Percentiles rank a stretch among this genome's conserved stretches.
Evolutionary conservation across 92 coral and sea anemone species (phyloP).

Genomic region (Heliopora coerulea): DNA sequence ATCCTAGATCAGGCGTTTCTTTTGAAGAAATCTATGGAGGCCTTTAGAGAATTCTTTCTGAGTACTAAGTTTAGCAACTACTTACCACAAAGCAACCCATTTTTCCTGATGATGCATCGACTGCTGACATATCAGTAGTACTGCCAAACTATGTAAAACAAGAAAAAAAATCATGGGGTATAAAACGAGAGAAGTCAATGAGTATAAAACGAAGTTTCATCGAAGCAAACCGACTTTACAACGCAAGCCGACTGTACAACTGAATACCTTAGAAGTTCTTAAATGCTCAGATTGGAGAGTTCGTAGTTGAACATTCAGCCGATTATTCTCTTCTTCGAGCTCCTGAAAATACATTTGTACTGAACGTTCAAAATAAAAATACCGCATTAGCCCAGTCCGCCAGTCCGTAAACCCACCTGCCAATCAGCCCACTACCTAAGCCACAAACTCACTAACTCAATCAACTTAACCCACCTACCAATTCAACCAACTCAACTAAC

Average conservation of each 20-base stretch:
- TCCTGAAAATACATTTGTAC: slow-evolving; percentile 62
- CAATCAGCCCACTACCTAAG: neutral
- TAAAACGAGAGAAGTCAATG: neutral
- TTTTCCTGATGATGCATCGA: neutral
- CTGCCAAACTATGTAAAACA: neutral
- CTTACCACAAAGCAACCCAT: neutral
- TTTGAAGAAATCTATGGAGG: too few species aligned
- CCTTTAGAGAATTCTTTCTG: too few species aligned
- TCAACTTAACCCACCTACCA: too few species aligned
- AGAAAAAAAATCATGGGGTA: neutral
- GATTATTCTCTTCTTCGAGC: slow-evolving; percentile 86
- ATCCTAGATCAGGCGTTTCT: too few species aligned
- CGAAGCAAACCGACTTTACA: too few species aligned
- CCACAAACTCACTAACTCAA: neutral
- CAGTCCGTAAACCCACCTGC: neutral
- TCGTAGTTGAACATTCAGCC: slow-evolving; percentile 70
- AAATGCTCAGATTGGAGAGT: slow-evolving; percentile 69
- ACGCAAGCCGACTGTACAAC: neutral
- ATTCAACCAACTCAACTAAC: too few species aligned
- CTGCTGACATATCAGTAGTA: neutral
- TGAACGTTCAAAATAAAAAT: neutral
- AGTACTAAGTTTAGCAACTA: neutral
- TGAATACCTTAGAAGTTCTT: slow-evolving; percentile 54
- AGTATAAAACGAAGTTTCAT: neutral
- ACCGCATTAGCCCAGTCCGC: neutral